Evolutionary conservation across 1,140 invertebrate genomes (phyloP).

Genomic region (Apis dorsata): DNA sequence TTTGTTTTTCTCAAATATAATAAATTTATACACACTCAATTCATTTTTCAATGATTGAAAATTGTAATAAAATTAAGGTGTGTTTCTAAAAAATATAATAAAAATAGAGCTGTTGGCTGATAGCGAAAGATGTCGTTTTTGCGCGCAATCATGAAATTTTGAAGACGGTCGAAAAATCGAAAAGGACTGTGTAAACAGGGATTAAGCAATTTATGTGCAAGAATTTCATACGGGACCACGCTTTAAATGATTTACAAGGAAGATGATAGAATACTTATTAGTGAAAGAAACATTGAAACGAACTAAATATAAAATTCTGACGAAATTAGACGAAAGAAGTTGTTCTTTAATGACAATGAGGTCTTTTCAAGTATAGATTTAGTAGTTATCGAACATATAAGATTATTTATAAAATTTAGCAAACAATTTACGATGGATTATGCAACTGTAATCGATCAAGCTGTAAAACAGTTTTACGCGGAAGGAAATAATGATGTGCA

Average conservation of each 20-base stretch:
- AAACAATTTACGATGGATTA: constrained; percentile 64
- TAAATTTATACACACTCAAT: no score
- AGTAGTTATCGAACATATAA: background rate
- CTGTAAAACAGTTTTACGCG: constrained; percentile 80
- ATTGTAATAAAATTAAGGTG: background rate
- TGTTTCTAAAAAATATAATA: background rate
- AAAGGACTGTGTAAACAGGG: constrained; percentile 14
- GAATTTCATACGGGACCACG: background rate
- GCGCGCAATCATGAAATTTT: background rate
- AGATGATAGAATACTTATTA: background rate
- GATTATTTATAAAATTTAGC: background rate
- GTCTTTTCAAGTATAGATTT: background rate
- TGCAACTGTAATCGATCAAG: constrained; percentile 76
- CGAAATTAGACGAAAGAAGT: background rate
- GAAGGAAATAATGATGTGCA: constrained; percentile 86
- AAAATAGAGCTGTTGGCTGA: background rate
- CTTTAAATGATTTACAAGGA: constrained; percentile 11
- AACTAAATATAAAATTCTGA: background rate
- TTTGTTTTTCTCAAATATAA: background rate
- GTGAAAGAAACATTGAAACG: background rate
- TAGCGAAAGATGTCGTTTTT: background rate
- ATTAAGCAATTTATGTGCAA: background rate
- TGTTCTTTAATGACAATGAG: background rate
- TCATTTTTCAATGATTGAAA: background rate
- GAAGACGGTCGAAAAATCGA: background rate